These are phyloP conservation scores for Vanessa atalanta DNA, from an alignment of 1,140 invertebrate genomes.

Conservation along the genomic window DNA sequence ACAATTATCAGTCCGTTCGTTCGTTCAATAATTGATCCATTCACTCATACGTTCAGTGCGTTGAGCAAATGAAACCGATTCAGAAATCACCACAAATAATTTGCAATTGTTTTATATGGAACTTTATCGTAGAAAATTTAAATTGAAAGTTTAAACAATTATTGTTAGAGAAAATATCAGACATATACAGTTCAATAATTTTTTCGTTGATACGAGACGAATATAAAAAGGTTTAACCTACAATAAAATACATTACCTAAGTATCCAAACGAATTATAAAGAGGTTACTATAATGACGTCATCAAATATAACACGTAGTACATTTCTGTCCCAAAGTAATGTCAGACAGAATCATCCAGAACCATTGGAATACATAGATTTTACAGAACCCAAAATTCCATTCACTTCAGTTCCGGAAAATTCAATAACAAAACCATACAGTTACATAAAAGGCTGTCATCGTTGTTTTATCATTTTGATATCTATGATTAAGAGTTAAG, in stretches of 20 bases:
- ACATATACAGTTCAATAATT: too few relatives aligned
- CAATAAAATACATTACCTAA: too few relatives aligned
- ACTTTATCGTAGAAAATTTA: too few relatives aligned
- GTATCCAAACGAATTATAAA: too few relatives aligned
- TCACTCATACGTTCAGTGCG: constrained; percentile 29
- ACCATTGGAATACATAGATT: not conserved
- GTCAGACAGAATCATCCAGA: too few relatives aligned
- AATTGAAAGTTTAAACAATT: too few relatives aligned
- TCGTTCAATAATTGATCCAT: constrained; percentile 37
- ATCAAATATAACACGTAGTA: too few relatives aligned
- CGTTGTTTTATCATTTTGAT: not conserved
- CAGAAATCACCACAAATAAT: constrained; percentile 21
- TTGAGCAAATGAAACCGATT: constrained; percentile 34
- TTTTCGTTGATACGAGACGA: too few relatives aligned
- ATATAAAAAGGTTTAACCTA: too few relatives aligned
- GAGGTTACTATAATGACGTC: too few relatives aligned
- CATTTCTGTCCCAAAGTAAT: too few relatives aligned
- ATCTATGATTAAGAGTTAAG: constrained; percentile 1
- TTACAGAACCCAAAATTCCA: constrained; percentile 5
- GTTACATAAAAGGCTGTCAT: constrained; percentile 10
- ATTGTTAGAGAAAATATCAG: too few relatives aligned
- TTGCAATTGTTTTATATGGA: constrained; percentile 17
- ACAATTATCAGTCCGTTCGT: constrained; percentile 31
- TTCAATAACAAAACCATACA: constrained; percentile 27
- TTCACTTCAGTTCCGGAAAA: constrained; percentile 16